Conservation (phyloP, 1,140 invertebrate genomes). For the Eumeta japonica region DNA sequence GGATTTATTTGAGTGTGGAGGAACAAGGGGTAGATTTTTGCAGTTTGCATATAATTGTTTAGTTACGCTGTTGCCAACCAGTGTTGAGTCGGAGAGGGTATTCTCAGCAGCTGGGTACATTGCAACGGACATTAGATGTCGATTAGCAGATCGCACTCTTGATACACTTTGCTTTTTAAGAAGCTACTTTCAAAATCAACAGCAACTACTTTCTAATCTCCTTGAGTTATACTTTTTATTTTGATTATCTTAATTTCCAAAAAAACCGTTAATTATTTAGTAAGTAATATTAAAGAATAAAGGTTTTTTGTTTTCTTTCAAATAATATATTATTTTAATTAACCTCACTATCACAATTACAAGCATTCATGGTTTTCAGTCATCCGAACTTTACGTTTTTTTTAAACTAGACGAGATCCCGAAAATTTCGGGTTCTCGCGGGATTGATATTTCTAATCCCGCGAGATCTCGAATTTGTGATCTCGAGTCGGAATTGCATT, state of each 20-base stretch:
- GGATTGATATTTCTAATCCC: conserved; percentile 4
- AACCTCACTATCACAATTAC: conserved; percentile 3
- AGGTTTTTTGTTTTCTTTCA: conserved; percentile 2
- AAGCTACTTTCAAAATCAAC: background rate
- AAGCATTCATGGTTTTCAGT: background rate
- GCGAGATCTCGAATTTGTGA: conserved; percentile 1
- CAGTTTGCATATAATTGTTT: conserved; percentile 15
- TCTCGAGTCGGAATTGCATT: conserved; percentile 2
- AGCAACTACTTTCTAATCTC: background rate
- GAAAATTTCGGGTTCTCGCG: conserved; percentile 1
- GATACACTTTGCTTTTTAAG: conserved; percentile 3
- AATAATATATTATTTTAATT: conserved; percentile 4
- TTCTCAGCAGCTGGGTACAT: conserved; percentile 17
- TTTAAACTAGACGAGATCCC: conserved; percentile 2
- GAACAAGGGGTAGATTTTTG: conserved; percentile 15
- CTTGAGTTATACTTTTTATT: conserved; percentile 2
- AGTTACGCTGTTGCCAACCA: conserved; percentile 15
- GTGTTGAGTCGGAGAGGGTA: conserved; percentile 20
- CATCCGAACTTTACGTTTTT: background rate
- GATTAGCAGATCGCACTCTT: conserved; percentile 2
- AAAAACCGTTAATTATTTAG: conserved; percentile 1
- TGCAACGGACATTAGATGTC: conserved; percentile 4
- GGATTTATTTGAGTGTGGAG: conserved; percentile 13
- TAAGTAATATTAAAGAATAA: conserved; percentile 2
- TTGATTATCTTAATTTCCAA: background rate